Evolutionary conservation across 1,140 invertebrate species (phyloP), one percentile per base, ranked within the genome.

Genomic region (Nautilus pompilius): DNA sequence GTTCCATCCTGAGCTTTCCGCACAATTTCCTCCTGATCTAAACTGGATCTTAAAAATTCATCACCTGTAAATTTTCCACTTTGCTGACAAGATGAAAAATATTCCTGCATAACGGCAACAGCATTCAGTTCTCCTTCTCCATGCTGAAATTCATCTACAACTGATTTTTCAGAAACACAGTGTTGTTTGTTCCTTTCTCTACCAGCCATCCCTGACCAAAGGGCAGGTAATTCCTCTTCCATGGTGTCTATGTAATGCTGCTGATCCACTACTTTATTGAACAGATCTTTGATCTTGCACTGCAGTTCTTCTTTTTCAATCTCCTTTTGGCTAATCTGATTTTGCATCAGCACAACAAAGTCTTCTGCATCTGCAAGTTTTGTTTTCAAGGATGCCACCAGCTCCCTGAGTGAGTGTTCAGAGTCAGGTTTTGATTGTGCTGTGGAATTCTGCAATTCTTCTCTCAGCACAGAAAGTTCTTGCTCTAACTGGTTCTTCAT

Each of bases 401-500:
- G 3, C 10, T 32, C 6, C 13, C 8, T 3, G 5, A 17, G n/a
- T 32, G 20, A 10, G 8, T 60, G 15, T 49, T 28, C 5, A 8
- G 60, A 10, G 22, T 55, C 24, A 15, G 32, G n/a, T 24, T 54
- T 22, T 2, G 49, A 45, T 34, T 60, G 5, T 36, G 8, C 29
- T 60, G 60, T 55, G n/a, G 57, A 28, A 24, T 54, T 33, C 30
- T 24, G 20, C 6, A 5, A 45, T 13, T 58, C 55, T 34, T 65
- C 71, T 54, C 33, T 67, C 5, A 62, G 53, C 5, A 56, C 53
- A 28, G 56, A 48, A 20, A 72, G 45, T 54, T 72, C 66, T 20
- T 70, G 62, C 60, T 70, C 65, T 10, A 68, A 30, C 41, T 67
- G 58, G 49, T 63, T 56, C 4, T 62, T 20, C 17, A 36, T 60